These are phyloP conservation scores for Falco rusticolus DNA, from an alignment of 2,797 vertebrate genomes.

Conservation along the genomic window DNA sequence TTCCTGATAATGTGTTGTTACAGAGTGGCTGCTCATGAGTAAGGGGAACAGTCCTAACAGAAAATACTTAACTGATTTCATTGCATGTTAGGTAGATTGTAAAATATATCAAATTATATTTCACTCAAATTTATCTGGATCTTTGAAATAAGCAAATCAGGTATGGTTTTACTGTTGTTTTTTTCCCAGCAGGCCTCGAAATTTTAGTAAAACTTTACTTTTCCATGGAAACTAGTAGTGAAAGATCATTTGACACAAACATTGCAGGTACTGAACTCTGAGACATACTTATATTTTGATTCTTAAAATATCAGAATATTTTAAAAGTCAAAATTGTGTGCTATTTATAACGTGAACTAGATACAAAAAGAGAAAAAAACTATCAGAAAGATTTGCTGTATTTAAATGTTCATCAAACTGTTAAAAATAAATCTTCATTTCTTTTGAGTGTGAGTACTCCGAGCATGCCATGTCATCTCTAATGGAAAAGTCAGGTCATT, in stretches of 20 bases:
- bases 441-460: slow-evolving; percentile 56
- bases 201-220: neutral
- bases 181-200: neutral
- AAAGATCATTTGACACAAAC: neutral
- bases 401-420: slow-evolving; percentile 67
- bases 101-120: neutral
- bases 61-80: neutral
- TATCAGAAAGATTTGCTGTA: slow-evolving; percentile 12
- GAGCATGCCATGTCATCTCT: slow-evolving; percentile 55
- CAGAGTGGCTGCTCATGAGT: fast-evolving
- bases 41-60: neutral
- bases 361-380: neutral
- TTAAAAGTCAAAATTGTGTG: neutral
- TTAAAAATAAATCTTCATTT: slow-evolving; percentile 68
- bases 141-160: neutral
- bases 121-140: neutral
- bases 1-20: neutral
- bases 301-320: slow-evolving; percentile 2
- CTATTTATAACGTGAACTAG: neutral
- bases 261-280: neutral
- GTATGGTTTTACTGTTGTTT: neutral
- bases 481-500: slow-evolving; percentile 80
- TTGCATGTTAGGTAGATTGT: neutral
- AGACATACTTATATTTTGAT: neutral
- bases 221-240: neutral